Percentiles rank a stretch among this genome's conserved stretches.
phyloP scores from a whole-genome alignment of 2,888 invertebrate genomes.

The Drosophila setosimentum region DNA sequence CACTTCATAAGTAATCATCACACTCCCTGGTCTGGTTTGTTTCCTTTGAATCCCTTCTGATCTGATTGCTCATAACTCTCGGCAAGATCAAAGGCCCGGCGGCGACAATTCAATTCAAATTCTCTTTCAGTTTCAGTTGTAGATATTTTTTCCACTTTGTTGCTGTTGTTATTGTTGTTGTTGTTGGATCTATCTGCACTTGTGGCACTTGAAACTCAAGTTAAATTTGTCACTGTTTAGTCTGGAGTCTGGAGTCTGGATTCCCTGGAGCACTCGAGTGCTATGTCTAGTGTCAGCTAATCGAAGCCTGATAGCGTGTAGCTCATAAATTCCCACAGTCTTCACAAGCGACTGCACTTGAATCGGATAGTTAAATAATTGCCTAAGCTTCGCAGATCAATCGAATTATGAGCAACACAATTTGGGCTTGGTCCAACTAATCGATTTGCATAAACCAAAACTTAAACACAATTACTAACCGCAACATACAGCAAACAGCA shows the following conservation, averaged over 20 bases:
- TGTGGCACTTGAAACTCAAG: conserved; percentile 51
- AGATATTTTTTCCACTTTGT: background rate
- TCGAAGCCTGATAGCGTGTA: conserved; percentile 28
- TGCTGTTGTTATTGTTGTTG: background rate
- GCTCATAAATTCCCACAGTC: conserved; percentile 52
- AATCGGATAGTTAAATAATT: conserved; percentile 5
- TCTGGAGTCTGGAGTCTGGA: conserved; percentile 23
- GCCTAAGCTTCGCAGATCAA: conserved; percentile 5
- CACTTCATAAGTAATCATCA: conserved; percentile 58
- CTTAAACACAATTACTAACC: conserved; percentile 45
- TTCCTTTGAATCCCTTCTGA: conserved; percentile 41
- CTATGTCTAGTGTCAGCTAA: conserved; percentile 19
- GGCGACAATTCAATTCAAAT: conserved; percentile 56
- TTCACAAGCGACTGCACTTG: conserved; percentile 19
- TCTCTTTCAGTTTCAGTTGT: conserved; percentile 2
- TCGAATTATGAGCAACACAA: conserved; percentile 44
- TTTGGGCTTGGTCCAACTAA: conserved; percentile 47
- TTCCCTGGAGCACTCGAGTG: conserved; percentile 4
- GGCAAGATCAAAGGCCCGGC: conserved; percentile 59
- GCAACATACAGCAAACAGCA: conserved; percentile 26
- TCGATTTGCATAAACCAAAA: conserved; percentile 51
- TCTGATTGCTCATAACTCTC: conserved; percentile 46
- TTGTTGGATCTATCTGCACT: conserved; percentile 5
- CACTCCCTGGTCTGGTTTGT: conserved; percentile 54
- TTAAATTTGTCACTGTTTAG: conserved; percentile 66